A percentile compares a stretch with the other conserved stretches of the same genome.
Evolutionary conservation across 2,113 vertebrate genomes (phyloP).

Genomic region (Lagenorhynchus albirostris): DNA sequence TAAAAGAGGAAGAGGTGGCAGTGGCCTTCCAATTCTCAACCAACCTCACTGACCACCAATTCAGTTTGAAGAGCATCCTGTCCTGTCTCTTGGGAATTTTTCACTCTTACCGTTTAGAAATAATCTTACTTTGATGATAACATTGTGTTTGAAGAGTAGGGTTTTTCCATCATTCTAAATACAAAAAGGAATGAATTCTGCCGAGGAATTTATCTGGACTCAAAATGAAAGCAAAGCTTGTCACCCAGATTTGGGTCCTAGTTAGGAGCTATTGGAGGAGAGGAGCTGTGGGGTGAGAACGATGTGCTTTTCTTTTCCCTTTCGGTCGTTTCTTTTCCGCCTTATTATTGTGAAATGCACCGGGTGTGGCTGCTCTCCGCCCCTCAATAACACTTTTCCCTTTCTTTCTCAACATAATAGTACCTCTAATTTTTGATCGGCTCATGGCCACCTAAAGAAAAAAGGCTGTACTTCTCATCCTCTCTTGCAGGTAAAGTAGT

Average conservation of each 20-base stretch:
- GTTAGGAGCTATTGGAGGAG: background rate
- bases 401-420: background rate
- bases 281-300: background rate
- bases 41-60: background rate
- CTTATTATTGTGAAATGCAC: background rate
- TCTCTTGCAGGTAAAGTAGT: background rate
- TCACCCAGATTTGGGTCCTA: background rate
- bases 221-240: background rate
- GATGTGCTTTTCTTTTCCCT: background rate
- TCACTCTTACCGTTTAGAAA: background rate
- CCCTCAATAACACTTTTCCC: background rate
- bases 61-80: background rate
- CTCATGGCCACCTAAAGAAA: background rate
- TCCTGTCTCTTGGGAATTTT: background rate
- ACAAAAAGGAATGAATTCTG: background rate
- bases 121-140: constrained; percentile 25
- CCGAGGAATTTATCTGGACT: constrained; percentile 8
- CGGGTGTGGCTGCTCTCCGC: background rate
- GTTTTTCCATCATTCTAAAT: constrained; percentile 4
- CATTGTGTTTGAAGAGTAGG: background rate
- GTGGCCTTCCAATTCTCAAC: background rate
- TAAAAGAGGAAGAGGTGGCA: background rate
- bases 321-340: background rate
- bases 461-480: background rate
- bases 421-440: background rate